Percentiles rank a stretch among this genome's conserved stretches.
These are phyloP conservation scores for Hemichromis elongatus DNA, from an alignment of 2,113 vertebrate species.

Conservation along the genomic window DNA sequence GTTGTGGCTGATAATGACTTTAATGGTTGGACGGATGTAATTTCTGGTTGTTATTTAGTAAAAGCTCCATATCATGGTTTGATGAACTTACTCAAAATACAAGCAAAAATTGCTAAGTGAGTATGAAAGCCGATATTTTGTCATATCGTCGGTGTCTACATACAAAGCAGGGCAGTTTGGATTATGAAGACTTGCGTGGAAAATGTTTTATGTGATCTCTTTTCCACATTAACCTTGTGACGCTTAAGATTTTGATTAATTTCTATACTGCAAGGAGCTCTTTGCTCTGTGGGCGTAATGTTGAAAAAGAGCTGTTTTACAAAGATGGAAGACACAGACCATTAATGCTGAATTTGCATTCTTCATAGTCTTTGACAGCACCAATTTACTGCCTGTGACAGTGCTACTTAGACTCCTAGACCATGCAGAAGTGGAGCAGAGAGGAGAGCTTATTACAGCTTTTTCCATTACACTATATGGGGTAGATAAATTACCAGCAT, in stretches of 20 bases:
- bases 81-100: neutral
- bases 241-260: neutral
- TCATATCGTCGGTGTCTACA: fast-evolving
- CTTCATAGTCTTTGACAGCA: slow-evolving; percentile 21
- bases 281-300: neutral
- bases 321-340: neutral
- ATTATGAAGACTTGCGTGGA: neutral
- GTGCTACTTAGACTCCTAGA: neutral
- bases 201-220: neutral
- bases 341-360: slow-evolving; percentile 46
- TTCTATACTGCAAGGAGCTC: neutral
- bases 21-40: neutral
- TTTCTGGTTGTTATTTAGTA: neutral
- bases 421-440: neutral
- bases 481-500: slow-evolving; percentile 9
- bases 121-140: neutral
- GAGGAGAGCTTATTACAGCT: neutral
- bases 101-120: neutral
- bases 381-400: slow-evolving; percentile 38
- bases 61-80: neutral
- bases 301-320: slow-evolving; percentile 9
- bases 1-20: neutral
- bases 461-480: neutral
- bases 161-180: neutral
- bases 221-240: slow-evolving; percentile 15